phyloP scores from a whole-genome alignment of 64 coral and sea anemone species.

The Actinia equina region DNA sequence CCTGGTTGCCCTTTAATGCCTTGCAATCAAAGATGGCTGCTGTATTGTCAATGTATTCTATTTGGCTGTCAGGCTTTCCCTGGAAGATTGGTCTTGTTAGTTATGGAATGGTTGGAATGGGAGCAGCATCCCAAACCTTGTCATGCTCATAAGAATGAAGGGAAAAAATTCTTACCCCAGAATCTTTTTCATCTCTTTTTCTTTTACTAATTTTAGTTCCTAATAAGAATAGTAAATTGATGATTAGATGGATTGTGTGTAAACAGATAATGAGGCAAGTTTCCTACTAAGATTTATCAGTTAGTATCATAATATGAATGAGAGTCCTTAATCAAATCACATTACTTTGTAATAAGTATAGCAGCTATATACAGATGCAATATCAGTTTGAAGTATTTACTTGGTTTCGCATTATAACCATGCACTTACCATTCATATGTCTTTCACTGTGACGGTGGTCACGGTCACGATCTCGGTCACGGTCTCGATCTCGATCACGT shows the following conservation, averaged over 20 bases:
- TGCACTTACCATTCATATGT: slow-evolving; percentile 79
- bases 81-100: too few relatives aligned
- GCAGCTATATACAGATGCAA: neutral
- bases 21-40: too few relatives aligned
- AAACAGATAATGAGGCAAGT: neutral
- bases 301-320: neutral
- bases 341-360: neutral
- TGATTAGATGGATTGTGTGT: neutral
- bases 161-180: slow-evolving; percentile 54
- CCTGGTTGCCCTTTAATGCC: too few relatives aligned
- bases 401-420: neutral
- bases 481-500: slow-evolving; percentile 51
- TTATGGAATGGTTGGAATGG: too few relatives aligned
- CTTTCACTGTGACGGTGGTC: slow-evolving; percentile 63
- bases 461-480: slow-evolving; percentile 54
- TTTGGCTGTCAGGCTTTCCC: too few relatives aligned
- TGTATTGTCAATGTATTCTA: too few relatives aligned
- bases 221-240: neutral
- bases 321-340: neutral
- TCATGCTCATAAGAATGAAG: too few relatives aligned
- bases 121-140: too few relatives aligned
- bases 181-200: slow-evolving; percentile 87
- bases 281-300: neutral
- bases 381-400: slow-evolving; percentile 1
- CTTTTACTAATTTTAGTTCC: slow-evolving; percentile 80